A percentile compares a stretch with the other conserved stretches of the same genome.
phyloP scores from a whole-genome alignment of 64 coral and sea anemone genomes.

The Montipora capricornis region DNA sequence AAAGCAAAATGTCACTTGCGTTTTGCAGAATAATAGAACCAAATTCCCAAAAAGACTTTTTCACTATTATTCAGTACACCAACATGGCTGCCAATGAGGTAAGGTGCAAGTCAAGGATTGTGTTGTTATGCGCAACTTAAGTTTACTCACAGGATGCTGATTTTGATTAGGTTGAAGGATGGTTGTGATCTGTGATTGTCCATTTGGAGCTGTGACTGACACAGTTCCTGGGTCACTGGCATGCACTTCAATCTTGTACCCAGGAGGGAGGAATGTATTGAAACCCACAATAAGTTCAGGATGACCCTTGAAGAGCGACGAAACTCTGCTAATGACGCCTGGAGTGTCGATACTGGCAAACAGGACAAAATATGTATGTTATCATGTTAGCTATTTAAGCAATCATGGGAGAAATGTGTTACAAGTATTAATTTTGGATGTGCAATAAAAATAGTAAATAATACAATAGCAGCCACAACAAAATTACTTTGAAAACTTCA shows the following conservation, averaged over 20 bases:
- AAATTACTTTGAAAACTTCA: too few species aligned
- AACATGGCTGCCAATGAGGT: too few species aligned
- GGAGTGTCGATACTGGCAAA: slow-evolving; percentile 93
- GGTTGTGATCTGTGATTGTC: slow-evolving; percentile 79
- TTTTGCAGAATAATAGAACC: too few species aligned
- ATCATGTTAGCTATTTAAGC: neutral
- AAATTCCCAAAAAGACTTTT: too few species aligned
- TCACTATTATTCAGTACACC: too few species aligned
- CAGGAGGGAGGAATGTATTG: slow-evolving; percentile 98
- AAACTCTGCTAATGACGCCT: slow-evolving; percentile 96
- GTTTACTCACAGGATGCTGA: slow-evolving; percentile 44
- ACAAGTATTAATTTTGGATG: too few species aligned
- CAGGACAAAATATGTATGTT: slow-evolving; percentile 6
- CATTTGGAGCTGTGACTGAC: slow-evolving; percentile 93
- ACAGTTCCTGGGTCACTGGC: slow-evolving; percentile 90
- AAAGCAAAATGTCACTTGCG: too few species aligned
- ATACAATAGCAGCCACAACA: too few species aligned
- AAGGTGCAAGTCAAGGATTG: too few species aligned
- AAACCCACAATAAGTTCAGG: slow-evolving; percentile 98
- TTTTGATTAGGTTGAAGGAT: slow-evolving; percentile 61
- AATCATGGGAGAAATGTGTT: too few species aligned
- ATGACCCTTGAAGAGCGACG: slow-evolving; percentile 95
- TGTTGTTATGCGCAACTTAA: too few species aligned
- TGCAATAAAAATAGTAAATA: too few species aligned
- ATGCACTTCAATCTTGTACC: slow-evolving; percentile 99